Conservation (phyloP, 1,140 invertebrate genomes). For the Pomacea maculata region DNA sequence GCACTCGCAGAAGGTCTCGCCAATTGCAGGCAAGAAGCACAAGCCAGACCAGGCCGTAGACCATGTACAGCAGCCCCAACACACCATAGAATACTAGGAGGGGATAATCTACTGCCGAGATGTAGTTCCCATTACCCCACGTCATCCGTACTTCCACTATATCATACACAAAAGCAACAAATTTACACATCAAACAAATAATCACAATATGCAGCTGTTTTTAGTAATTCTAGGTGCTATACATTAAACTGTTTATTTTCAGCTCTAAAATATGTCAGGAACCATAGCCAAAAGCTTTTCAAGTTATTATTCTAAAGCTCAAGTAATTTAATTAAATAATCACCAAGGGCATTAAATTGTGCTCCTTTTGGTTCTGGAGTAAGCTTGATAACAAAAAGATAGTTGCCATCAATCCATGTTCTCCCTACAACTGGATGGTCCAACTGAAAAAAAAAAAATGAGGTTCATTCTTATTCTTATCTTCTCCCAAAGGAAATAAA, state of each 20-base stretch:
- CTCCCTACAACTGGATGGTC: constrained; percentile 40
- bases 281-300: background rate
- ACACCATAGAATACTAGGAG: constrained; percentile 86
- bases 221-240: no score
- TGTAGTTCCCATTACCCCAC: constrained; percentile 73
- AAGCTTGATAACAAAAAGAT: constrained; percentile 65
- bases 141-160: constrained; percentile 66
- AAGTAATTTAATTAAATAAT: background rate
- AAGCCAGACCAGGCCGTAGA: constrained; percentile 85
- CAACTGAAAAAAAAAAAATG: constrained; percentile 26
- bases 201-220: no score
- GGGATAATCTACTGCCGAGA: constrained; percentile 81
- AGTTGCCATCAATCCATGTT: constrained; percentile 65
- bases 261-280: no score
- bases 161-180: constrained; percentile 14
- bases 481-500: background rate
- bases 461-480: background rate
- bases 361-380: background rate
- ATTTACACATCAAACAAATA: constrained; percentile 6
- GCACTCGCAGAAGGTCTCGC: constrained; percentile 89
- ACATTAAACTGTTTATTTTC: no score
- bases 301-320: background rate
- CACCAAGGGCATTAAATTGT: constrained; percentile 28
- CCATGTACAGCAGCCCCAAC: constrained; percentile 88
- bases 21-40: constrained; percentile 85